Conservation (phyloP, 53 echinoderm and acorn worm species). For the Mesocentrotus franciscanus region DNA sequence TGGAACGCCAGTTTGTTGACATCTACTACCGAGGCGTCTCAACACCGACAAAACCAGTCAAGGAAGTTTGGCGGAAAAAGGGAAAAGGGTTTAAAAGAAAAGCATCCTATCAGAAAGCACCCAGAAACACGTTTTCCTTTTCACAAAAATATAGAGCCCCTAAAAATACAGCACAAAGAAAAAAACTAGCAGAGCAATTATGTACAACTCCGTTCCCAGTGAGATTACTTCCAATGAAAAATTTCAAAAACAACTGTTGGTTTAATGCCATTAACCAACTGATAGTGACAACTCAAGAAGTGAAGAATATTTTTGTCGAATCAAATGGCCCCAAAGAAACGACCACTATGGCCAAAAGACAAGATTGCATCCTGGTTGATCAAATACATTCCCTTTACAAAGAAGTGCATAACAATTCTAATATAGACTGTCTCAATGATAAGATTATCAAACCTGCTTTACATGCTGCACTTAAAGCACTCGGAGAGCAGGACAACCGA, state of each 20-base stretch:
- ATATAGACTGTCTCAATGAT: neutral
- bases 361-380: neutral
- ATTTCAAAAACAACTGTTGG: constrained; percentile 36
- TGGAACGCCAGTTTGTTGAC: constrained; percentile 24
- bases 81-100: neutral
- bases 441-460: neutral
- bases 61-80: neutral
- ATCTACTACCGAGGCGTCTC: neutral
- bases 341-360: neutral
- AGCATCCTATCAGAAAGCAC: neutral
- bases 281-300: constrained; percentile 1
- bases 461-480: neutral
- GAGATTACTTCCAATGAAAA: constrained; percentile 32
- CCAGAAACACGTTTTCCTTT: neutral
- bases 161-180: neutral
- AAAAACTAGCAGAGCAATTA: neutral
- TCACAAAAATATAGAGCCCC: neutral
- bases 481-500: neutral
- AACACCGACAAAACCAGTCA: neutral
- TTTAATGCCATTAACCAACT: constrained; percentile 37
- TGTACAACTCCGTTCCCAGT: neutral
- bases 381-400: neutral
- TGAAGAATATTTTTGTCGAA: neutral
- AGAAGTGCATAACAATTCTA: neutral
- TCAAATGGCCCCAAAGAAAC: neutral